Evolutionary conservation across 2,888 invertebrate species (phyloP).

Genomic region (Spodoptera exigua): DNA sequence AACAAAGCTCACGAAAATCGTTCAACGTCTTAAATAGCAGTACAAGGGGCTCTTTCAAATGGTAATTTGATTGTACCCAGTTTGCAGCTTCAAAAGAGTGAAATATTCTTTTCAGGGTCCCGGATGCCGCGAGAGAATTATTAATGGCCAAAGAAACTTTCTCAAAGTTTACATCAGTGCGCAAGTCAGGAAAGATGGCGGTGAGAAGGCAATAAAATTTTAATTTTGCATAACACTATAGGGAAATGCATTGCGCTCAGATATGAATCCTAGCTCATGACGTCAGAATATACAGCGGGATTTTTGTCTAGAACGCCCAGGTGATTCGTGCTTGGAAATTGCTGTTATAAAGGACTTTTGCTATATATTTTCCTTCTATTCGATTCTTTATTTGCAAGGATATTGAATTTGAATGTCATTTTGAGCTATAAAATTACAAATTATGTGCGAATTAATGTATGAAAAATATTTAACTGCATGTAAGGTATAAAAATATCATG

Average conservation of each 20-base stretch:
- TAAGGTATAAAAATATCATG: too few species aligned
- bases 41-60: conserved; percentile 81
- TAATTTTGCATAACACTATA: conserved; percentile 42
- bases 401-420: too few species aligned
- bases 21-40: conserved; percentile 78
- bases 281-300: background rate
- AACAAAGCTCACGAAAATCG: conserved; percentile 75
- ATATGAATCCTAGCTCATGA: conserved; percentile 25
- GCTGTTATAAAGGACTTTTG: too few species aligned
- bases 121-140: conserved; percentile 79
- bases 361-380: too few species aligned
- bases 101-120: conserved; percentile 85
- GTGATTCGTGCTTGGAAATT: conserved; percentile 2
- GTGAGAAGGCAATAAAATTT: conserved; percentile 41
- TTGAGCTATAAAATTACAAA: too few species aligned
- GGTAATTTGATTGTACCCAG: conserved; percentile 86
- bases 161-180: conserved; percentile 66
- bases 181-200: conserved; percentile 60
- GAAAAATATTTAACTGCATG: too few species aligned
- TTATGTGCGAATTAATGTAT: too few species aligned
- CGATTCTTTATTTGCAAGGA: too few species aligned
- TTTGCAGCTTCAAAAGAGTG: conserved; percentile 83
- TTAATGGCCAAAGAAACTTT: conserved; percentile 81
- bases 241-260: conserved; percentile 38
- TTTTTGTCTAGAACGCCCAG: conserved; percentile 2